Base-by-base conservation (phyloP, 2,888 invertebrate species). In the Strigamia transsilvanica region DNA sequence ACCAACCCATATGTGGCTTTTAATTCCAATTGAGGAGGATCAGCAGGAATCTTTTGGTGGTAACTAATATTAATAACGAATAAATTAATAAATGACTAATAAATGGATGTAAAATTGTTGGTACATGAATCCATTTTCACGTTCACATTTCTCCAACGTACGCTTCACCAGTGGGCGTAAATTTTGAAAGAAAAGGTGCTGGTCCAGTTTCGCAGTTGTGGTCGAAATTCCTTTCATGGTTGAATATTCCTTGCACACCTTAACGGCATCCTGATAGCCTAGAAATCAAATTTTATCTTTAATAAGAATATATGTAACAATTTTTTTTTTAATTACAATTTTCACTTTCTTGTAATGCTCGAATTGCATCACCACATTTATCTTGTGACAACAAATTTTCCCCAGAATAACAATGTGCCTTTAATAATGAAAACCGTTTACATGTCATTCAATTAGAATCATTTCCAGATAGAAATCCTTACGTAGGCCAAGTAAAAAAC, bases 51-150 rank as follows among this genome's bases (percentile, higher is more conserved):
- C 85, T 90, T 90, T 85, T 92, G 90, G 85, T 92, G 92, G 85
- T 91, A 92, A 84, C 91, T 91, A 84, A 21, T 85, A 84, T 18
- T 73, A 27, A 82, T 81, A 56, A 21, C 34, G 13, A 46, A 27
- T 79, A 79, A 38, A 79, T 38, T n/a, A 32, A 21, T 3, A n/a
- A n/a, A 13, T 12, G 7, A 32, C 18, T 15, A 23, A 13, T 15
- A 23, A 13, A 51, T 51, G 23, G 78, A 12, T 38, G 6, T 79
- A 1, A 15, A 73, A 23, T 73, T 73, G 15, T 18, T 46, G 46
- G 3, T 80, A 91, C 91, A 92, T 92, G 84, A 92, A 90, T 82
- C 91, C 91, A 87, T 92, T 92, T 87, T 92, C 92, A 82, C 92
- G 86, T 84, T 91, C 90, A 86, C 91, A 91, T 86, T 92, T 92